Percentiles rank a stretch among this genome's conserved stretches.
These are phyloP conservation scores for Phania funesta DNA, from an alignment of 2,888 invertebrate genomes.

Conservation along the genomic window DNA sequence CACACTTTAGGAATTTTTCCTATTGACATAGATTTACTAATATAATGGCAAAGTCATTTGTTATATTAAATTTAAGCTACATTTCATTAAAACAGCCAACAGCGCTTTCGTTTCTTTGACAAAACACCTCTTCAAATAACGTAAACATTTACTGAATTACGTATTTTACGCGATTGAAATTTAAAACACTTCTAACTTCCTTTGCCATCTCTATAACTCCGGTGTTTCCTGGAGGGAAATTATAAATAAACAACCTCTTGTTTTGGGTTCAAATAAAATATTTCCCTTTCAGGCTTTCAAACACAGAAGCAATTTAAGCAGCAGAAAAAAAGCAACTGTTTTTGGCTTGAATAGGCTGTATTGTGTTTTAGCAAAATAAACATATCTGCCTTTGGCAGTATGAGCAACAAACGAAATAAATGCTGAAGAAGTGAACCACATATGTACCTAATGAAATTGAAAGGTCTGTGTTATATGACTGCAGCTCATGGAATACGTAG, in stretches of 20 bases:
- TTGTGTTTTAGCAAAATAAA: slow-evolving; percentile 14
- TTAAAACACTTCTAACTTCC: no score
- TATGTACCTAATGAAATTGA: neutral
- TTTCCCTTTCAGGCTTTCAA: neutral
- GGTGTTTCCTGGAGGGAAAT: neutral
- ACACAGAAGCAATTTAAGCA: neutral
- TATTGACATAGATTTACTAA: no score
- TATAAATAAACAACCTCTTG: neutral
- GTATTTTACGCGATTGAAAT: no score
- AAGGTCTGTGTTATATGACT: no score
- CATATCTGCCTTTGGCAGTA: slow-evolving; percentile 9
- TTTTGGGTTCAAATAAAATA: slow-evolving; percentile 1
- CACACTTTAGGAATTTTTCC: no score
- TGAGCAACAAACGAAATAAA: neutral
- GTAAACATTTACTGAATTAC: no score
- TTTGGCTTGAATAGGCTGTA: neutral
- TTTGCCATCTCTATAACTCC: no score
- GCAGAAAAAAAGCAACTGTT: neutral
- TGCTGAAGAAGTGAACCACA: neutral
- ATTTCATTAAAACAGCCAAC: no score
- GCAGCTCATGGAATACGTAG: neutral
- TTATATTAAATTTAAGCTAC: no score
- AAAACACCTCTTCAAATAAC: no score
- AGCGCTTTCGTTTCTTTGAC: no score
- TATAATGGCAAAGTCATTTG: no score